Evolutionary conservation across 2,888 invertebrate species (phyloP), one percentile per base, ranked within the genome.

Genomic region (Hypomecis punctinalis): DNA sequence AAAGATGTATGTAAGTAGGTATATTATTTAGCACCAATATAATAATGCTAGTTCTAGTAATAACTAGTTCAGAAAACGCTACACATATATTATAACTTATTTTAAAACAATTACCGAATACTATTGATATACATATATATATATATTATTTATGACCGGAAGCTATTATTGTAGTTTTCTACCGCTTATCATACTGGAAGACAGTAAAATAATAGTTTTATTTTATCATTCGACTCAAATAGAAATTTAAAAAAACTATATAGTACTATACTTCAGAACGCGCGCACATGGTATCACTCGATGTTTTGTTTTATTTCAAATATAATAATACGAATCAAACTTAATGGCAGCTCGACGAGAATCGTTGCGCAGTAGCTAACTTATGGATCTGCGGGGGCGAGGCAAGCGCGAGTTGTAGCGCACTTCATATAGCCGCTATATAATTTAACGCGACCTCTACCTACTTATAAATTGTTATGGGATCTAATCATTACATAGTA

Each of bases 131-230:
- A 60, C 46, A 43, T 68, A 70, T 78, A 75, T 59, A 51, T 23
- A 60, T 49, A 43, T 68, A 70, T 23, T 23, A 23, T 23, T 78
- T 75, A 77, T 78, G 67, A 73, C 70, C 68, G 76, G 78, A 69
- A 73, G 74, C 77, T 77, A 78, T 71, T 48, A 70, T 66, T 66
- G 69, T 74, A 79, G 72, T 69, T 51, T 42, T 78, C 81, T 82
- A 81, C 78, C 77, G 80, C 86, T 87, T 89, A 86, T 73, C 75
- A 78, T 87, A 90, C 75, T 91, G 91, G 91, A 91, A 91, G 90
- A 90, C 91, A 73, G 80, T 81, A 85, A 88, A 83, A 76, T 78
- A 89, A 89, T 80, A 63, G 73, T 73, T 75, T 70, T 71, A 71
- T 71, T 47, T 42, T 49, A 11, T 42, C 6, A 23, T 56, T 48